Percentiles rank a stretch among this genome's conserved stretches.
phyloP scores from a whole-genome alignment of 2,113 vertebrate genomes.

The Pavo muticus region DNA sequence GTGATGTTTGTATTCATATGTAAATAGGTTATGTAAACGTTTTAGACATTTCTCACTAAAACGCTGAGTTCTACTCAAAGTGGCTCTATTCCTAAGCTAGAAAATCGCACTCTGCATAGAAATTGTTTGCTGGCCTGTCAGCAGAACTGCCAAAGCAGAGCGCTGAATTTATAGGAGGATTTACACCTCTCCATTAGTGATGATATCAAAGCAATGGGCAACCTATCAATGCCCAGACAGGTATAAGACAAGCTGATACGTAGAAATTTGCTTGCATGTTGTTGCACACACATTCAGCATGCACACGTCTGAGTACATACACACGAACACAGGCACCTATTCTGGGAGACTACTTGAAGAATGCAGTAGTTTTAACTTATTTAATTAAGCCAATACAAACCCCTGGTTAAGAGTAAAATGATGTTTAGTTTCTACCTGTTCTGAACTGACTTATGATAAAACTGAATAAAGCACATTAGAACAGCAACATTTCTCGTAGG shows the following conservation, averaged over 20 bases:
- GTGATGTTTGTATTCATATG: constrained; percentile 74
- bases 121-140: constrained; percentile 62
- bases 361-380: background rate
- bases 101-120: constrained; percentile 50
- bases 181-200: background rate
- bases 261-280: background rate
- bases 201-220: background rate
- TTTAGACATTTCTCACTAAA: constrained; percentile 71
- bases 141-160: constrained; percentile 11
- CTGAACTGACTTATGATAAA: constrained; percentile 4
- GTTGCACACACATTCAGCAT: background rate
- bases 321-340: background rate
- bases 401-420: background rate
- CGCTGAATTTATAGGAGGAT: background rate
- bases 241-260: background rate
- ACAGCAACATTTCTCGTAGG: background rate
- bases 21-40: constrained; percentile 75
- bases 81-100: constrained; percentile 66
- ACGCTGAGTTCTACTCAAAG: constrained; percentile 65
- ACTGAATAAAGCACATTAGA: background rate
- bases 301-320: rapidly evolving
- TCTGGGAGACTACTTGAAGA: background rate
- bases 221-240: background rate
- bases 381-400: constrained; percentile 12
- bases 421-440: constrained; percentile 19